A percentile compares a stretch with the other conserved stretches of the same genome.
phyloP scores from a whole-genome alignment of 2,797 vertebrate genomes.

The Silurus aristotelis region DNA sequence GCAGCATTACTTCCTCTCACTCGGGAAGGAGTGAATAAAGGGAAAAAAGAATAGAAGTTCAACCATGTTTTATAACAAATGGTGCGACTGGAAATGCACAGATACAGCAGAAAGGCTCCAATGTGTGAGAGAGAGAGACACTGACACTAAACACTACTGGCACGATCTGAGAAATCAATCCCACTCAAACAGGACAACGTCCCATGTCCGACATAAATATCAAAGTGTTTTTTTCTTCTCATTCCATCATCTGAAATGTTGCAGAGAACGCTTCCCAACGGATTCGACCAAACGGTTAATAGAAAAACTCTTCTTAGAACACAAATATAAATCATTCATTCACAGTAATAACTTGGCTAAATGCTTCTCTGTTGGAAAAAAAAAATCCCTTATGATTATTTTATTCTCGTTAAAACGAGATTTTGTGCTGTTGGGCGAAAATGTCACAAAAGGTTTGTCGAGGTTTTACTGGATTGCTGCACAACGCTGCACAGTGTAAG shows the following conservation, averaged over 20 bases:
- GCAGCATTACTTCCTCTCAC: background rate
- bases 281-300: background rate
- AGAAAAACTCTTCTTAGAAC: slow-evolving; percentile 23
- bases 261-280: background rate
- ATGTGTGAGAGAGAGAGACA: background rate
- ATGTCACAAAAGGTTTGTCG: background rate
- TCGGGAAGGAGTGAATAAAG: background rate
- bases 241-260: background rate
- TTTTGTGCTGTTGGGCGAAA: slow-evolving; percentile 35
- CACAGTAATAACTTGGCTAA: slow-evolving; percentile 40
- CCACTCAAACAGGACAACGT: background rate
- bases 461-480: slow-evolving; percentile 25
- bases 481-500: background rate
- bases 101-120: slow-evolving; percentile 65
- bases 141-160: slow-evolving; percentile 7
- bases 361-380: background rate
- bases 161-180: slow-evolving; percentile 13
- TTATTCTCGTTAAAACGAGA: background rate
- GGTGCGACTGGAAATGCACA: slow-evolving; percentile 62
- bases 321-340: slow-evolving; percentile 19
- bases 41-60: slow-evolving; percentile 58
- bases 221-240: background rate
- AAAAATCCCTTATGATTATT: slow-evolving; percentile 31
- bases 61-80: slow-evolving; percentile 67
- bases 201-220: background rate